Conservation (phyloP, 2,797 vertebrate genomes). For the Ctenopoma kingsleyae region DNA sequence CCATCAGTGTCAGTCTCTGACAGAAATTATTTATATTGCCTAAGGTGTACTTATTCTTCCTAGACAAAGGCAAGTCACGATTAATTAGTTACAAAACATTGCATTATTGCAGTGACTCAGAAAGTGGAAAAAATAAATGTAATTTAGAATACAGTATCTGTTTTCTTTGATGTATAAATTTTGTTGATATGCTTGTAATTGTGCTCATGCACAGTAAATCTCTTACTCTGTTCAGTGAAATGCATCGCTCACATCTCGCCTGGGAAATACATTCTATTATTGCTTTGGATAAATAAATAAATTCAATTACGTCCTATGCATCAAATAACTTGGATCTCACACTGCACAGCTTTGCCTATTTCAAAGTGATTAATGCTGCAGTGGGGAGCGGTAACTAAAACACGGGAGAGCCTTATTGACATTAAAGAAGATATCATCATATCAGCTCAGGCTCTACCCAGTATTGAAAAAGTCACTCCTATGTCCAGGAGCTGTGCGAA, state of each 20-base stretch:
- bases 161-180: conserved; percentile 41
- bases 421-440: conserved; percentile 69
- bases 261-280: conserved; percentile 72
- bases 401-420: conserved; percentile 59
- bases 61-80: conserved; percentile 64
- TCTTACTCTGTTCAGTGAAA: conserved; percentile 49
- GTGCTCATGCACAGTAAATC: conserved; percentile 58
- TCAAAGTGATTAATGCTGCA: conserved; percentile 66
- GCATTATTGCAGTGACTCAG: conserved; percentile 48
- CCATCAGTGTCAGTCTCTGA: conserved; percentile 65
- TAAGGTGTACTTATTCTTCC: conserved; percentile 59
- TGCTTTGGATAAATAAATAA: conserved; percentile 74
- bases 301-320: conserved; percentile 69
- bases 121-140: conserved; percentile 20
- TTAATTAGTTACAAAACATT: conserved; percentile 69
- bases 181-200: conserved; percentile 48
- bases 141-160: conserved; percentile 31
- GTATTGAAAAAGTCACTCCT: conserved; percentile 46
- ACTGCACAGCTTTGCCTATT: conserved; percentile 38
- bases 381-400: conserved; percentile 54
- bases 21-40: conserved; percentile 61
- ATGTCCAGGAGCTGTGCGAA: conserved; percentile 38
- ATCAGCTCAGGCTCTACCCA: conserved; percentile 27
- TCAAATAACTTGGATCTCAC: conserved; percentile 49
- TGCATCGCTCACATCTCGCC: conserved; percentile 56